These are phyloP conservation scores for Notolepis coatsorum DNA, from an alignment of 2,797 vertebrate species.

Conservation along the genomic window DNA sequence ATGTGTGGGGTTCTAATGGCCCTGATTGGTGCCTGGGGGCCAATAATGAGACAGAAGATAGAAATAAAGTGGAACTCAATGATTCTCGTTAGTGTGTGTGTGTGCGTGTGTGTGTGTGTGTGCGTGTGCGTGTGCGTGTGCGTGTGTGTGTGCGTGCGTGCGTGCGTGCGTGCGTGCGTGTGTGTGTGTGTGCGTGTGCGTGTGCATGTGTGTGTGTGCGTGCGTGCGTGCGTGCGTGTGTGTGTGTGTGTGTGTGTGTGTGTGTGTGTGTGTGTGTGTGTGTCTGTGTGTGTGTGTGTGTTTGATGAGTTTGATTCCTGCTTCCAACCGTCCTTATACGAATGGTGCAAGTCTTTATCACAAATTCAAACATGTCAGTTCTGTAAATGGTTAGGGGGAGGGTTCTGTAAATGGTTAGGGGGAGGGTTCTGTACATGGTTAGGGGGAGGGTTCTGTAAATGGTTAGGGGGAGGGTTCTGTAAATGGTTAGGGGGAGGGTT, in stretches of 20 bases:
- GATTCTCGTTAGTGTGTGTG: slow-evolving; percentile 6
- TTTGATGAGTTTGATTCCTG: no score
- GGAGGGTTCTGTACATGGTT: background rate
- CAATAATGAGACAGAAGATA: slow-evolving; percentile 31
- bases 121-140: slow-evolving; percentile 1
- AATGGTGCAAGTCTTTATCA: background rate
- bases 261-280: slow-evolving; percentile 7
- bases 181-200: background rate
- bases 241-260: slow-evolving; percentile 14
- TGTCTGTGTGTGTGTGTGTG: background rate
- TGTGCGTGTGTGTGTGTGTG: slow-evolving; percentile 9
- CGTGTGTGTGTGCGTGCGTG: background rate
- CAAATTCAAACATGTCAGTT: background rate
- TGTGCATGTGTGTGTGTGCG: background rate
- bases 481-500: no score
- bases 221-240: background rate
- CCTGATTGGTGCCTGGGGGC: slow-evolving; percentile 42
- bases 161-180: background rate
- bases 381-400: background rate
- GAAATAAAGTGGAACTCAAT: slow-evolving; percentile 37
- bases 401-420: background rate
- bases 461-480: no score
- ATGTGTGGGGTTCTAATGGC: slow-evolving; percentile 65
- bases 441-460: background rate
- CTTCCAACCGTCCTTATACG: no score